Evolutionary conservation across 2,113 vertebrate genomes (phyloP).

Genomic region (Halcyon malimbica): DNA sequence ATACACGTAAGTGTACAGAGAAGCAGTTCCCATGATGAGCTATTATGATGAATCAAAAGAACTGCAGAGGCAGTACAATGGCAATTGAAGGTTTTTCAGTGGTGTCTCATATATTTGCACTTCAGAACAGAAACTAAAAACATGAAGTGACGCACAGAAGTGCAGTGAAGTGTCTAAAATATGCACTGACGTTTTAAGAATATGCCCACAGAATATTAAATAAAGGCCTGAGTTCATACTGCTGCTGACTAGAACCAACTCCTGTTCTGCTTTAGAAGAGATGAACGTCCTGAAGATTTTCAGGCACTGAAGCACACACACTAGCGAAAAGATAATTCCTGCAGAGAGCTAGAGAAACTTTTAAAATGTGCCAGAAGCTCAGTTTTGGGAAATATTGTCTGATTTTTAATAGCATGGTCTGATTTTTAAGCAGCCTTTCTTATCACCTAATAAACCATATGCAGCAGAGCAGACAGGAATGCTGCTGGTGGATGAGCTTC

Average conservation of each 20-base stretch:
- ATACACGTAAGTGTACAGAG: not conserved
- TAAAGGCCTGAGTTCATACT: not conserved
- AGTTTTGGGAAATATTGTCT: not conserved
- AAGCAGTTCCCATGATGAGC: conserved; percentile 18
- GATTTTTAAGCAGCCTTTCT: not conserved
- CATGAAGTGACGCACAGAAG: conserved; percentile 37
- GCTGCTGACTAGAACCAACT: not conserved
- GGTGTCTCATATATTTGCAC: conserved; percentile 37
- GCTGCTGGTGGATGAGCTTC: not conserved
- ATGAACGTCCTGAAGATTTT: not conserved
- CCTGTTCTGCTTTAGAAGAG: not conserved
- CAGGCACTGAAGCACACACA: not conserved
- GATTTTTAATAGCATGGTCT: not conserved
- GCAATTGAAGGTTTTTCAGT: conserved; percentile 33
- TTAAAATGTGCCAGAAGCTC: not conserved
- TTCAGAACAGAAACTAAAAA: conserved; percentile 38
- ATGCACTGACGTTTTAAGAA: conserved; percentile 33
- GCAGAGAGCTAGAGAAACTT: not conserved
- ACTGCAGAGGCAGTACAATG: conserved; percentile 11
- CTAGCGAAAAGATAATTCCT: not conserved
- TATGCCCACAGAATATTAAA: conserved; percentile 50
- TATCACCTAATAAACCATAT: not conserved
- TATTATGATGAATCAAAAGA: conserved; percentile 51
- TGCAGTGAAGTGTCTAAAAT: conserved; percentile 45
- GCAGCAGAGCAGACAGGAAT: not conserved